These are phyloP conservation scores for Tympanuchus pallidicinctus DNA, from an alignment of 2,113 vertebrate genomes.

Conservation along the genomic window DNA sequence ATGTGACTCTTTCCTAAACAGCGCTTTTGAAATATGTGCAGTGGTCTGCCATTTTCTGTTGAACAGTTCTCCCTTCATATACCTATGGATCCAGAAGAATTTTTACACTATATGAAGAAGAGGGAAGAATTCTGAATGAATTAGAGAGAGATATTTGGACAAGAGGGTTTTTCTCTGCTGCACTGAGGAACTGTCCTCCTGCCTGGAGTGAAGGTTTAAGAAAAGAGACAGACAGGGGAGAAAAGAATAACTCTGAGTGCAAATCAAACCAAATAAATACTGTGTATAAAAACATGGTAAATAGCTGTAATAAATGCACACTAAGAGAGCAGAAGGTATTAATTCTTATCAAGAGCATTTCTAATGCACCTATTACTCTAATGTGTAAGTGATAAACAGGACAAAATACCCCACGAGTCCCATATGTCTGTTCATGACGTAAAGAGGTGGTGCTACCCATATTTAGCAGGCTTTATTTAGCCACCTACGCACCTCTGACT, in stretches of 20 bases:
- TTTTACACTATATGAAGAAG: constrained; percentile 23
- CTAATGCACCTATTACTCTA: constrained; percentile 67
- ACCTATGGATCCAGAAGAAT: neutral
- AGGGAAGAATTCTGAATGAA: neutral
- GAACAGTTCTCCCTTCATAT: neutral
- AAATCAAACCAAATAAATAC: constrained; percentile 49
- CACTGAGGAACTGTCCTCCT: constrained; percentile 34
- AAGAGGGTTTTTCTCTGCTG: neutral
- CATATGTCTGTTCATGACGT: constrained; percentile 41
- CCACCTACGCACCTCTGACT: constrained; percentile 81
- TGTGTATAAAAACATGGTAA: neutral
- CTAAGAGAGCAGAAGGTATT: constrained; percentile 41
- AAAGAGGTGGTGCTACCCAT: constrained; percentile 68
- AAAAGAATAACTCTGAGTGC: constrained; percentile 5
- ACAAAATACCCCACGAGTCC: constrained; percentile 64
- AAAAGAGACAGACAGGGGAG: constrained; percentile 37
- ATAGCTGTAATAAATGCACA: constrained; percentile 46
- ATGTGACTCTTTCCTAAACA: constrained; percentile 60
- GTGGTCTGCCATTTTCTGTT: constrained; percentile 26
- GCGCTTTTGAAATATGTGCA: constrained; percentile 47
- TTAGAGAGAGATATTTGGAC: neutral
- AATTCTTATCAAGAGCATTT: constrained; percentile 61
- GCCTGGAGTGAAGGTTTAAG: constrained; percentile 21
- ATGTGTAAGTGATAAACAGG: constrained; percentile 63
- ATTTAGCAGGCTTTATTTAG: constrained; percentile 80